Evolutionary conservation across 2,113 vertebrate species (phyloP).

Genomic region (Cyrtonyx montezumae): DNA sequence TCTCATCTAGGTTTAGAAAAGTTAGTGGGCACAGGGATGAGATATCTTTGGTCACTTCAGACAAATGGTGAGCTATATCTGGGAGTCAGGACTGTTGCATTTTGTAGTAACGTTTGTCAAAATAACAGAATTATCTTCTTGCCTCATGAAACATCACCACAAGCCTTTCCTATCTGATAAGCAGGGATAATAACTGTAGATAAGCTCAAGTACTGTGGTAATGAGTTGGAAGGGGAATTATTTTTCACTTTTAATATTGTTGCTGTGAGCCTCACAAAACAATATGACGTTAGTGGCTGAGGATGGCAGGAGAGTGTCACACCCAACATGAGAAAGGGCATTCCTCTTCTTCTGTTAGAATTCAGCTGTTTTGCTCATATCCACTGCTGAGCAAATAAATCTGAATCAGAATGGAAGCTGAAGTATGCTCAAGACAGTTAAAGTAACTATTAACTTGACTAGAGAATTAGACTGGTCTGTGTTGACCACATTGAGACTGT

Average conservation of each 20-base stretch:
- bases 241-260: not conserved
- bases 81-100: not conserved
- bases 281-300: not conserved
- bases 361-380: not conserved
- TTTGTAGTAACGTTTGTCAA: not conserved
- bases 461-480: not conserved
- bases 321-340: not conserved
- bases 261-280: not conserved
- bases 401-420: not conserved
- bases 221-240: not conserved
- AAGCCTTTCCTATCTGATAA: not conserved
- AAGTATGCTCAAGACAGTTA: not conserved
- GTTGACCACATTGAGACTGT: not conserved
- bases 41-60: rapidly evolving
- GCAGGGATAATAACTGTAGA: not conserved
- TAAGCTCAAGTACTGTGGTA: not conserved
- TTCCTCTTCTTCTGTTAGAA: not conserved
- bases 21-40: rapidly evolving
- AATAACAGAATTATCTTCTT: not conserved
- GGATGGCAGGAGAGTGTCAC: not conserved
- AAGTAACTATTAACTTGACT: not conserved
- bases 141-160: not conserved
- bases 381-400: not conserved
- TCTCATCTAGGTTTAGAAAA: not conserved
- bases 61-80: not conserved